Evolutionary conservation across 2,797 vertebrate species (phyloP).

Genomic region (Triplophysa yarkandensis): DNA sequence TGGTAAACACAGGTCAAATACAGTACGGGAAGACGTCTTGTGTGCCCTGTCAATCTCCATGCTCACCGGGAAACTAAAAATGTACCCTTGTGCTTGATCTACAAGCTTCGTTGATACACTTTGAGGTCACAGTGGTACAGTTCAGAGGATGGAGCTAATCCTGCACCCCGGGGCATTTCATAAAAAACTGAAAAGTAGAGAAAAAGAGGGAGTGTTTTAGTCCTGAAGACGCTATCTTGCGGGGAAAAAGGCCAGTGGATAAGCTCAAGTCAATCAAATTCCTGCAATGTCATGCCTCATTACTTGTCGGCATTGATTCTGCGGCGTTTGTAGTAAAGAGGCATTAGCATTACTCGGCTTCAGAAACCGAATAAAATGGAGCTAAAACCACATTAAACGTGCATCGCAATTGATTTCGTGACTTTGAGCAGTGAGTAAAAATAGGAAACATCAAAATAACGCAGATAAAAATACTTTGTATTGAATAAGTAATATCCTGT

Average conservation of each 20-base stretch:
- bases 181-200: slow-evolving; percentile 14
- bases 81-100: neutral
- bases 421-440: slow-evolving; percentile 22
- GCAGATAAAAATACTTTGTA: slow-evolving; percentile 14
- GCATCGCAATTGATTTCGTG: slow-evolving; percentile 30
- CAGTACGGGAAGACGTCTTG: neutral
- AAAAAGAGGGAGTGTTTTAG: slow-evolving; percentile 7
- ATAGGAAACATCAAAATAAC: slow-evolving; percentile 13
- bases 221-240: slow-evolving; percentile 21
- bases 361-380: slow-evolving; percentile 33
- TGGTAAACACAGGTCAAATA: slow-evolving; percentile 2
- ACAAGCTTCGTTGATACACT: slow-evolving; percentile 18
- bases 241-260: slow-evolving; percentile 8
- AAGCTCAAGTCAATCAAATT: slow-evolving; percentile 43
- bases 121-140: slow-evolving; percentile 39
- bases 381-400: slow-evolving; percentile 34
- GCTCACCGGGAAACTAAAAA: neutral
- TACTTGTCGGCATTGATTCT: slow-evolving; percentile 18
- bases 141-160: slow-evolving; percentile 54
- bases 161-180: slow-evolving; percentile 41
- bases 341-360: slow-evolving; percentile 16
- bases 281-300: slow-evolving; percentile 41
- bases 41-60: neutral
- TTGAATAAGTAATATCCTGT: slow-evolving; percentile 30
- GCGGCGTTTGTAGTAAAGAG: slow-evolving; percentile 19